Conservation (phyloP, 1,140 invertebrate genomes). For the Artemia franciscana region DNA sequence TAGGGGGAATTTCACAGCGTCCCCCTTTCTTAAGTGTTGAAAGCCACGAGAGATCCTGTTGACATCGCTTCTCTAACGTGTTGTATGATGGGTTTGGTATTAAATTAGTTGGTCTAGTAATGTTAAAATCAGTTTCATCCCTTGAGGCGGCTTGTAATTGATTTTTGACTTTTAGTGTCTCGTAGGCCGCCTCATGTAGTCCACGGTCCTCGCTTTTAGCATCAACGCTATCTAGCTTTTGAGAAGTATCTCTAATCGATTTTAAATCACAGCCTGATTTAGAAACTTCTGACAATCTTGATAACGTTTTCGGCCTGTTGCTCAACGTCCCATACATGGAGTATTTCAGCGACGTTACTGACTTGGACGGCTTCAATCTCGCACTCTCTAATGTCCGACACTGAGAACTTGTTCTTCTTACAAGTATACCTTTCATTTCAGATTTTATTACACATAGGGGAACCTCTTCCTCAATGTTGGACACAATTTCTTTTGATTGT, state of each 20-base stretch:
- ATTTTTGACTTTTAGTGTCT: not conserved
- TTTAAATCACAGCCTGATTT: not conserved
- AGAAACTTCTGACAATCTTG: not conserved
- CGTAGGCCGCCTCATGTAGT: not conserved
- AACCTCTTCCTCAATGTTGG: too few species aligned
- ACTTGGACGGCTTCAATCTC: not conserved
- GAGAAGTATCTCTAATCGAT: not conserved
- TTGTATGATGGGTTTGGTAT: not conserved
- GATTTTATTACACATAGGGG: too few species aligned
- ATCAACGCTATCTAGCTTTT: not conserved
- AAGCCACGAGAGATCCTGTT: not conserved
- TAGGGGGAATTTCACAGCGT: not conserved
- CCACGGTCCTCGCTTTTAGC: not conserved
- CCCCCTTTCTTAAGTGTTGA: not conserved
- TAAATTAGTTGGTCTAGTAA: not conserved
- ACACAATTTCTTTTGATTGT: too few species aligned
- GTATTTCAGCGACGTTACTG: not conserved
- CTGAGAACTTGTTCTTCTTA: not conserved
- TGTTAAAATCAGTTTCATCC: not conserved
- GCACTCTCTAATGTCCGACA: not conserved
- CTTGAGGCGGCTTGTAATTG: not conserved
- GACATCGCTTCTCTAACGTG: not conserved
- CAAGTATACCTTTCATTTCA: not conserved
- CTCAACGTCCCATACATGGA: not conserved
- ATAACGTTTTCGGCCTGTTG: not conserved